Evolutionary conservation across 2,888 invertebrate species (phyloP), one percentile per base, ranked within the genome.

Genomic region (Agrotis clavis): DNA sequence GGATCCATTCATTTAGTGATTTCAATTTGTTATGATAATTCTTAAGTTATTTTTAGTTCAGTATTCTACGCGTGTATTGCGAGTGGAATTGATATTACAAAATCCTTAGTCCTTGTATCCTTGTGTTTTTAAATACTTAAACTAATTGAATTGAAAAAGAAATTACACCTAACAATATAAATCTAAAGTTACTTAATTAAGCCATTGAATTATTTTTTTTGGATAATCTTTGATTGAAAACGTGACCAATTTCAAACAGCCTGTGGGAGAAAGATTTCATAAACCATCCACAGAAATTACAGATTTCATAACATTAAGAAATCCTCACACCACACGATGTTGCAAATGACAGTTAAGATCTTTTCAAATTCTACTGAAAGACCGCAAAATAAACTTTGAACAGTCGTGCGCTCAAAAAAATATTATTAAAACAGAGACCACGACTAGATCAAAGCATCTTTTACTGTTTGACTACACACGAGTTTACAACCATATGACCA

Each of bases 391-490:
- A 73, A 86, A 82, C 76, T 67, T 61, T 14, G 16, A 65, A 60
- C 70, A 75, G 69, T 50, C 59, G 30, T 66, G 54, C 16, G 61
- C 68, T 73, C 66, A 75, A 47, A 83, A 85, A 84, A 82, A 86
- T 78, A 67, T 80, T 78, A 81, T 77, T 77, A 53, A 73, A 81
- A 85, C 82, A 78, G 67, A 80, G 65, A 82, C 79, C 79, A 70
- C 77, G 64, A 75, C 67, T 81, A 89, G 86, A 88, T 90, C 89
- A 89, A 89, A 90, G 88, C 74, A 84, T 81, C 81, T 86, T 87
- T 87, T 78, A 84, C 82, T 85, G 81, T 84, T 86, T 86, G 79
- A 84, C 82, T 87, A 83, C 84, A 82, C 73, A 85, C 81, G 74
- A 82, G 73, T 85, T 83, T 74, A 86, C 73, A 74, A 75, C 86